Evolutionary conservation across 1,140 invertebrate species (phyloP).

Genomic region (Heliconius melpomene): DNA sequence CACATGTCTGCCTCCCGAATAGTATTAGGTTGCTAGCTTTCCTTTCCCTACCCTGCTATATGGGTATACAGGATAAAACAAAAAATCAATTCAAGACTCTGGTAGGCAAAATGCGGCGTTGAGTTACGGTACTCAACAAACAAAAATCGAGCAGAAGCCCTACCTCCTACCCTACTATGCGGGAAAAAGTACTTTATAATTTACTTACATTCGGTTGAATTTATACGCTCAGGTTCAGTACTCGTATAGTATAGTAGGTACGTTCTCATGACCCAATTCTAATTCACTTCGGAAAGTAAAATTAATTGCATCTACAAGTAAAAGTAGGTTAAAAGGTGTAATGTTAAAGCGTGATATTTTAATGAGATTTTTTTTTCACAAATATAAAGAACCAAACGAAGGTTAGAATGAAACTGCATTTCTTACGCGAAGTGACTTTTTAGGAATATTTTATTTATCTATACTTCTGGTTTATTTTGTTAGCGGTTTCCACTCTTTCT

Average conservation of each 20-base stretch:
- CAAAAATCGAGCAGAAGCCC: too few species aligned
- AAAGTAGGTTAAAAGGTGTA: constrained; percentile 15
- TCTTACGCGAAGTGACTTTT: not conserved
- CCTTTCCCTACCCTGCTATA: too few species aligned
- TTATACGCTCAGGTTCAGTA: not conserved
- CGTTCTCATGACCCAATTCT: not conserved
- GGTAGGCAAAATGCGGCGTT: too few species aligned
- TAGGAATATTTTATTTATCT: too few species aligned
- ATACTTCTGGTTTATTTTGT: too few species aligned
- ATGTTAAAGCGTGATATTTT: constrained; percentile 8
- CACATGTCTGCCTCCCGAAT: too few species aligned
- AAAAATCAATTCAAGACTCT: too few species aligned
- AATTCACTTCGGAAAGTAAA: not conserved
- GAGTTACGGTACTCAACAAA: too few species aligned
- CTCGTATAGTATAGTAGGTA: not conserved
- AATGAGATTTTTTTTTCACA: constrained; percentile 5
- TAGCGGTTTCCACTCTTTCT: too few species aligned
- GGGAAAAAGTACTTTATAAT: not conserved
- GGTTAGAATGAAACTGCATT: not conserved
- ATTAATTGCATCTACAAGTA: constrained; percentile 3
- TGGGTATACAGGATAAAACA: too few species aligned
- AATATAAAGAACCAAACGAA: not conserved
- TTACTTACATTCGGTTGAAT: not conserved
- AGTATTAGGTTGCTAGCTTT: too few species aligned
- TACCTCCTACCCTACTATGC: too few species aligned